Evolutionary conservation across 2,113 vertebrate species (phyloP).

Genomic region (Nansenia antarctica): DNA sequence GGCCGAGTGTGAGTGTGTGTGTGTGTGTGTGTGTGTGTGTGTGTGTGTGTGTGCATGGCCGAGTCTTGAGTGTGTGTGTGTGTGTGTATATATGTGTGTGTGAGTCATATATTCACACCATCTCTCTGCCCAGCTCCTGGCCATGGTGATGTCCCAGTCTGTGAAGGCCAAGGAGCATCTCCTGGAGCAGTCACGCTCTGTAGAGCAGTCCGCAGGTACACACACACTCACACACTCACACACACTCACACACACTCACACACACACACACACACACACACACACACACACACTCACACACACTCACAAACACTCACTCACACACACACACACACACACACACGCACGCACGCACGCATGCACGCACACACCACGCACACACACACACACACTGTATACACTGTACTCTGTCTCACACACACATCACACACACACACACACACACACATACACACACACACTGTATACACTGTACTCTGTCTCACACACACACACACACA

Average conservation of each 20-base stretch:
- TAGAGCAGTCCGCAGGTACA: constrained; percentile 80
- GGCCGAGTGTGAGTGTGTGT: constrained; percentile 8
- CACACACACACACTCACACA: background rate
- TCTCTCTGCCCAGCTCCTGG: constrained; percentile 85
- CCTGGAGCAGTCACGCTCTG: constrained; percentile 85
- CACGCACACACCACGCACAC: too few species aligned
- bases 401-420: too few species aligned
- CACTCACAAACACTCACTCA: constrained; percentile 3
- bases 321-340: too few species aligned
- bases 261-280: background rate
- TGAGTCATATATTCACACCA: too few species aligned
- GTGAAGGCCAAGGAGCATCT: constrained; percentile 87
- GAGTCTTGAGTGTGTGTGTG: background rate
- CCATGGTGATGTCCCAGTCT: constrained; percentile 94
- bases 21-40: background rate
- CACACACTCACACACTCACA: background rate
- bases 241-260: background rate
- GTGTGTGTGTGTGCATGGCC: constrained; percentile 6
- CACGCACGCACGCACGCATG: too few species aligned
- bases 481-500: too few species aligned
- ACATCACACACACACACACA: too few species aligned
- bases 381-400: too few species aligned
- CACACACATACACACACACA: too few species aligned
- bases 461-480: too few species aligned
- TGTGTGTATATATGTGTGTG: constrained; percentile 31